Conservation (phyloP, 1,140 invertebrate species). For the Zaprionus vittiger region DNA sequence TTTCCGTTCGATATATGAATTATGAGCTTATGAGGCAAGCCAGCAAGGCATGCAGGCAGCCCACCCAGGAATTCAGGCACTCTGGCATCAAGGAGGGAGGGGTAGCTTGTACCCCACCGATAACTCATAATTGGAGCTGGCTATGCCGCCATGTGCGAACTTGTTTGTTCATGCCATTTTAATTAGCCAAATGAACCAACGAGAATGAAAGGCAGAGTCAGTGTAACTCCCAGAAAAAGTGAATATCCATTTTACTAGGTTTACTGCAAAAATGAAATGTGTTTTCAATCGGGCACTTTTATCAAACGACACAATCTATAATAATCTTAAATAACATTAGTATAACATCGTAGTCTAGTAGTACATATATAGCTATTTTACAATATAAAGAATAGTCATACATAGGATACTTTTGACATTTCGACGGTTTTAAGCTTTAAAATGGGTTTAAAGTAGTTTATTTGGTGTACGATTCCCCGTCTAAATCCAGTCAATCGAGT, state of each 20-base stretch:
- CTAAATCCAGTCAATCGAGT: no score
- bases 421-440: no score
- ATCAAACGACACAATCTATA: no score
- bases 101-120: conserved; percentile 49
- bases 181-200: conserved; percentile 71
- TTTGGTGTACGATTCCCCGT: no score
- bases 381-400: no score
- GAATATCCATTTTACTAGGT: neutral
- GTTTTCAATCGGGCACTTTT: no score
- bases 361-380: no score
- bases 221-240: neutral
- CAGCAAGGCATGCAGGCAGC: conserved; percentile 9
- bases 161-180: conserved; percentile 72
- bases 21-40: conserved; percentile 58
- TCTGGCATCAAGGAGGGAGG: conserved; percentile 14
- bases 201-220: conserved; percentile 8
- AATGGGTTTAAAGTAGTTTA: no score
- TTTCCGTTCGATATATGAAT: conserved; percentile 70
- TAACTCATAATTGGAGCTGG: conserved; percentile 62
- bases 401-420: no score
- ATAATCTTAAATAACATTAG: no score
- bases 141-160: conserved; percentile 10
- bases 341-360: no score
- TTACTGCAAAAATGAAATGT: neutral
- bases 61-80: neutral